Evolutionary conservation across 1,140 invertebrate species (phyloP).

Genomic region (Campodea augens): DNA sequence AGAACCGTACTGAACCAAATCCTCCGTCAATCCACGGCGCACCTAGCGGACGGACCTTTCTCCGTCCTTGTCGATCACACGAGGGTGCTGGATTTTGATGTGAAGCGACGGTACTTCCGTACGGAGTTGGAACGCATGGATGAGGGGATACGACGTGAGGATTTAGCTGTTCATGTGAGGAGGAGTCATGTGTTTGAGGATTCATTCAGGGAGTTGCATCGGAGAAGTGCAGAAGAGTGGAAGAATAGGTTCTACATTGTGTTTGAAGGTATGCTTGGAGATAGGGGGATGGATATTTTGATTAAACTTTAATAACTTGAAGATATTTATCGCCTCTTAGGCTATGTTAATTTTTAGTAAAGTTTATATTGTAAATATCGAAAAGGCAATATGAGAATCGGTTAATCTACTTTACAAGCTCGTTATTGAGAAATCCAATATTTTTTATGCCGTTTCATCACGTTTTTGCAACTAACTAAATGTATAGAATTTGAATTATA

Average conservation of each 20-base stretch:
- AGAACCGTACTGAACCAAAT: constrained; percentile 83
- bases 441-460: no score
- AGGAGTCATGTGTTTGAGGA: constrained; percentile 80
- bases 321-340: no score
- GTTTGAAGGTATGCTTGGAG: constrained; percentile 66
- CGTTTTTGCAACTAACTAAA: no score
- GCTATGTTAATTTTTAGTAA: no score
- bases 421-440: no score
- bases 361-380: no score
- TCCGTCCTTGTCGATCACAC: constrained; percentile 79
- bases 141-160: constrained; percentile 63
- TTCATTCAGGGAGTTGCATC: constrained; percentile 72
- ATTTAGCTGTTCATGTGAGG: constrained; percentile 72
- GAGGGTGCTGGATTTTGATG: constrained; percentile 76
- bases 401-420: no score
- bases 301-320: constrained; percentile 1
- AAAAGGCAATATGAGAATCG: no score
- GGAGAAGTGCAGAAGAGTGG: constrained; percentile 73
- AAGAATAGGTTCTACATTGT: constrained; percentile 89
- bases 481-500: no score
- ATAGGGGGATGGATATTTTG: no score
- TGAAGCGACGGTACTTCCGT: constrained; percentile 77
- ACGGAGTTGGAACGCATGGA: constrained; percentile 65
- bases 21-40: constrained; percentile 62
- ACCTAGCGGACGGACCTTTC: constrained; percentile 73